These are phyloP conservation scores for Botrylloides violaceus DNA, from an alignment of 23 tunicate genomes.

Conservation along the genomic window DNA sequence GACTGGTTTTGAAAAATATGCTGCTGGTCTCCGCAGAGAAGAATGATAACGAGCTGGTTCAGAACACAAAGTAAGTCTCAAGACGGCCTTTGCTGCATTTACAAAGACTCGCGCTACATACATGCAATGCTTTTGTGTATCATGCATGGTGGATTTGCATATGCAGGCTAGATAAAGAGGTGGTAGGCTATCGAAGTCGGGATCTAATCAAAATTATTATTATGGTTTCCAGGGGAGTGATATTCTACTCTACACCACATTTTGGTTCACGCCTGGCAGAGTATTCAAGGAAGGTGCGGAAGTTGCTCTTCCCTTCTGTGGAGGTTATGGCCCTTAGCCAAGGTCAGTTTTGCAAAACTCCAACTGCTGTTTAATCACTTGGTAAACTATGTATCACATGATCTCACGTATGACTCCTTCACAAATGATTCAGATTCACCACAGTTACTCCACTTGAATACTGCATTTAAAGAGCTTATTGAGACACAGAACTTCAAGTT, in stretches of 20 bases:
- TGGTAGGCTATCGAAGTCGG: background rate
- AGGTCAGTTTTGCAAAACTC: conserved; percentile 27
- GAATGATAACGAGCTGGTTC: conserved; percentile 32
- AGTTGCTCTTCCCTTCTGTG: conserved; percentile 54
- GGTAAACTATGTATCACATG: too few species aligned
- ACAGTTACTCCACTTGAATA: conserved; percentile 36
- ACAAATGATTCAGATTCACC: conserved; percentile 55
- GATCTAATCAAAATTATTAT: background rate
- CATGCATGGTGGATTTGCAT: too few species aligned
- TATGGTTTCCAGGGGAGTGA: conserved; percentile 39
- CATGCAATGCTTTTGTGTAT: too few species aligned
- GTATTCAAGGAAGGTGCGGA: conserved; percentile 41
- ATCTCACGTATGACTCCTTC: too few species aligned
- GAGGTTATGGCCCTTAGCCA: conserved; percentile 81
- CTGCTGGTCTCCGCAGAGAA: conserved; percentile 47
- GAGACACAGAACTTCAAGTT: conserved; percentile 12
- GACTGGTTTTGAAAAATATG: conserved; percentile 78
- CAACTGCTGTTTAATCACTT: too few species aligned
- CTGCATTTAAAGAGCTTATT: conserved; percentile 30
- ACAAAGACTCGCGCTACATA: too few species aligned
- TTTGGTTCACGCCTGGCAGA: conserved; percentile 66
- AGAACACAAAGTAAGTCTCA: conserved; percentile 58
- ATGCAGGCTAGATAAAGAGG: too few species aligned
- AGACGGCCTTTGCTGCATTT: too few species aligned
- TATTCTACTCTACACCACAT: conserved; percentile 85